Base-by-base conservation (phyloP, 23 tunicate species). In the Oikopleura dioica region DNA sequence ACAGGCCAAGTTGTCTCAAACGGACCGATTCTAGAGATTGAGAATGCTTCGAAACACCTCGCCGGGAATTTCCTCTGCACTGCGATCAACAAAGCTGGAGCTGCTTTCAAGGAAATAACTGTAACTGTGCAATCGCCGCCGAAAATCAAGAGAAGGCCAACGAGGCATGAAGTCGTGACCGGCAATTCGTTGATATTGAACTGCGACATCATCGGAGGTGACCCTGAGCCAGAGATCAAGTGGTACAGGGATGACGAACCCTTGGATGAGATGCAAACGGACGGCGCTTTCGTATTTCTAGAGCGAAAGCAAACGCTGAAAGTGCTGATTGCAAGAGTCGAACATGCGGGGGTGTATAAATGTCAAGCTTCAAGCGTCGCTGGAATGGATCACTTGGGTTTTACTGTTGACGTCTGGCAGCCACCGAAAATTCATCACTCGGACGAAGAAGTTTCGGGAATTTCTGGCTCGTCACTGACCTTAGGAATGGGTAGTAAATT, bases 191-290 rank as follows among this genome's bases (percentile, higher is more conserved):
- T 83, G 1, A 28, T 35, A 23, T 51, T 94, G 29, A 76, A 80
- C 26, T 94, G 99, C 78, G 69, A 81, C 38, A 79, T 94, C 0
- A 37, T 69, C 28, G 81, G 68, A 69, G 99, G 99, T 76, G 72
- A 63, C 33, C 72, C 72, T 31, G 72, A 63, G 16, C 72, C 72
- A 23, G 72, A 63, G 26, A 63, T 63, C 33, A 23, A 63, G 30
- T 63, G 72, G 72, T 63, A 63, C 26, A 2, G 16, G 33, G 26
- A 63, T 28, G 72, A 28, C 26, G 33, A 63, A 63, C 16, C 16
- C 4, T 12, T 63, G 4, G 72, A 63, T 4, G 32, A 4, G 5
- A 28, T 31, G 2, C 72, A 63, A 28, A 63, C 16, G 16, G 72
- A 63, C 72, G 72, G 72, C 2, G 72, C 72, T 24, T 5, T 63